Evolutionary conservation across 2,888 invertebrate species (phyloP).

Genomic region (Papilio protenor): DNA sequence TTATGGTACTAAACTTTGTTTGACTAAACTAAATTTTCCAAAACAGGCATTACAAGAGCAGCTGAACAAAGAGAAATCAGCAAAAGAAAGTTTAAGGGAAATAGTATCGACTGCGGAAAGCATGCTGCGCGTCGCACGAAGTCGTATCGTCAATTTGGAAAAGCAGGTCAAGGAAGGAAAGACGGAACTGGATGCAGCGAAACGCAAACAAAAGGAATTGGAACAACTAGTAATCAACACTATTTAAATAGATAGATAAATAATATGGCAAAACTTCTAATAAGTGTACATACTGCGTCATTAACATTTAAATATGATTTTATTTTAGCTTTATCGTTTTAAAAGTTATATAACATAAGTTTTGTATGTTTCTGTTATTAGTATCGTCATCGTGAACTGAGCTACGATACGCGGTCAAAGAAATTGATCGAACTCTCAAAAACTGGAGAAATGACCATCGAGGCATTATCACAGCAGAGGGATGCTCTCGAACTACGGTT

Average conservation of each 20-base stretch:
- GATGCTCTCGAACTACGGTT: slow-evolving; percentile 77
- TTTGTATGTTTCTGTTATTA: slow-evolving; percentile 47
- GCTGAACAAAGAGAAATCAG: slow-evolving; percentile 69
- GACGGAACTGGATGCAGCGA: slow-evolving; percentile 63
- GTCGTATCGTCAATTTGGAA: slow-evolving; percentile 71
- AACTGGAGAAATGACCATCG: slow-evolving; percentile 75
- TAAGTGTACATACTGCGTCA: not conserved
- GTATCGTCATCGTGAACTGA: slow-evolving; percentile 74
- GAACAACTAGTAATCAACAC: slow-evolving; percentile 73
- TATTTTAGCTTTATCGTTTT: too few species aligned
- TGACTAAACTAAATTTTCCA: not conserved
- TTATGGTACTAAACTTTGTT: not conserved
- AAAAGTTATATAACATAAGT: not conserved
- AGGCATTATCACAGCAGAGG: slow-evolving; percentile 70
- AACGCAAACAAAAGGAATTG: slow-evolving; percentile 73
- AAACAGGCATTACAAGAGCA: slow-evolving; percentile 63
- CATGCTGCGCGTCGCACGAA: slow-evolving; percentile 74
- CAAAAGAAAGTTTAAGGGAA: slow-evolving; percentile 70
- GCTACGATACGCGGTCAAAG: slow-evolving; percentile 71
- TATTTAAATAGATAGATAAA: not conserved
- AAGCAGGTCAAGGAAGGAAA: slow-evolving; percentile 70
- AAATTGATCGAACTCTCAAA: slow-evolving; percentile 74
- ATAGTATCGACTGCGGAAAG: slow-evolving; percentile 72
- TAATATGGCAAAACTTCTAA: not conserved
- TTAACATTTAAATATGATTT: too few species aligned